Evolutionary conservation across 2,888 invertebrate species (phyloP), one percentile per base, ranked within the genome.

Genomic region (Synergus japonicus): DNA sequence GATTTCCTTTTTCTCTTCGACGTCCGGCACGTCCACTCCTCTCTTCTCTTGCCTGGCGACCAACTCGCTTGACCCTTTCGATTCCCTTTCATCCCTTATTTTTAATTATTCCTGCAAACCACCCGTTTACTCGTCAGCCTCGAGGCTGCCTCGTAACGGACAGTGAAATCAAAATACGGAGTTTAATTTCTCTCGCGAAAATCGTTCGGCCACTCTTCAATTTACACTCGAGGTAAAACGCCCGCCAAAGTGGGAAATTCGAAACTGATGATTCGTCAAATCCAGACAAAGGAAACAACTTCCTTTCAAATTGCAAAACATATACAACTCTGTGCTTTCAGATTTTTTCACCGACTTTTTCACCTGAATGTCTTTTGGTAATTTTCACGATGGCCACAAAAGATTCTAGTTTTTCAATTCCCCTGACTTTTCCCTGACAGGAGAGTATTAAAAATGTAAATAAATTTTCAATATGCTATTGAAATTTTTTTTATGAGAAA

Each of bases 61-160:
- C 76, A 81, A 78, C 81, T 78, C 82, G 76, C 82, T 83, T 79
- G 78, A 79, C 81, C 84, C 83, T 81, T 78, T 80, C 82, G 83
- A 86, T 86, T 87, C 84, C 79, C 87, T 87, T 87, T 86, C 84
- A 86, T 85, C 86, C 84, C 82, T 84, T 85, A 82, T 86, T 87
- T 88, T 86, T 88, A 86, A 88, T 88, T 86, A 88, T 87, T 86
- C 81, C 84, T 73, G 76, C 82, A 85, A 85, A 85, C 85, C 76
- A 78, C 66, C 65, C 78, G 76, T 81, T 81, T 76, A 84, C 79
- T 79, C 82, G 78, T 67, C 69, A 76, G 66, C 73, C 58, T 66
- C 79, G 49, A 64, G 60, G 78, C 78, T 73, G 49, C 54, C 54
- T 44, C 44, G 76, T 22, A 76, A 76, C 46, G 63, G 76, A 44